Percentiles rank a stretch among this genome's conserved stretches.
These are phyloP conservation scores for Premnoplex brunnescens DNA, from an alignment of 2,797 vertebrate species.

Conservation along the genomic window DNA sequence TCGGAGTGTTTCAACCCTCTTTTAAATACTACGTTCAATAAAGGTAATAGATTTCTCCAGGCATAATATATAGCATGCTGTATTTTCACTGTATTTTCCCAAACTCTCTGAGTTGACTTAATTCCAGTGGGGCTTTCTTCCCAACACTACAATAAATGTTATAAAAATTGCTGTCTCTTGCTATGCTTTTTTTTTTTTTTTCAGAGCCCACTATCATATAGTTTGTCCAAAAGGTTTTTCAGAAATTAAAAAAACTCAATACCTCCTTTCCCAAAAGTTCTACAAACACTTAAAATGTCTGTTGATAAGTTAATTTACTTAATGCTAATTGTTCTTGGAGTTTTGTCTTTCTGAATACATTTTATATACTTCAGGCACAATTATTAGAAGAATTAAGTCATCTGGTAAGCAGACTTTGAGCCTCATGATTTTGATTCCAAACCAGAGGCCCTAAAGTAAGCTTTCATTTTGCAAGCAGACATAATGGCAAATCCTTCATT, in stretches of 20 bases:
- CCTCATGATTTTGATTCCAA: background rate
- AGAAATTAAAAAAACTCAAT: background rate
- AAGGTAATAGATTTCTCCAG: background rate
- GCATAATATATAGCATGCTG: background rate
- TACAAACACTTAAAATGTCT: constrained; percentile 24
- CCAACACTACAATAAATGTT: background rate
- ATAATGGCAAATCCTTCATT: background rate
- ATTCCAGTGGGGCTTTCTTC: background rate
- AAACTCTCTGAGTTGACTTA: constrained; percentile 14
- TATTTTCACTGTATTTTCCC: background rate
- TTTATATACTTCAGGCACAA: background rate
- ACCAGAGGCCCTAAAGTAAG: background rate
- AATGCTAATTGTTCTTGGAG: background rate
- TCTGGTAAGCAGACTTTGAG: background rate
- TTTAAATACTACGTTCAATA: background rate
- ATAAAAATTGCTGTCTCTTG: constrained; percentile 12
- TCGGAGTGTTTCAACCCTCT: background rate
- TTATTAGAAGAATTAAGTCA: background rate
- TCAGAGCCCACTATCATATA: background rate
- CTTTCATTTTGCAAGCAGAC: background rate
- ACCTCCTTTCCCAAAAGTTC: background rate
- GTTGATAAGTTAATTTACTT: constrained; percentile 9
- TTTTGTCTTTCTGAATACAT: background rate
- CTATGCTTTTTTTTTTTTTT: background rate
- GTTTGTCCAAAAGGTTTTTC: constrained; percentile 18